phyloP scores from a whole-genome alignment of 2,113 vertebrate species.

The Charadrius vociferus region DNA sequence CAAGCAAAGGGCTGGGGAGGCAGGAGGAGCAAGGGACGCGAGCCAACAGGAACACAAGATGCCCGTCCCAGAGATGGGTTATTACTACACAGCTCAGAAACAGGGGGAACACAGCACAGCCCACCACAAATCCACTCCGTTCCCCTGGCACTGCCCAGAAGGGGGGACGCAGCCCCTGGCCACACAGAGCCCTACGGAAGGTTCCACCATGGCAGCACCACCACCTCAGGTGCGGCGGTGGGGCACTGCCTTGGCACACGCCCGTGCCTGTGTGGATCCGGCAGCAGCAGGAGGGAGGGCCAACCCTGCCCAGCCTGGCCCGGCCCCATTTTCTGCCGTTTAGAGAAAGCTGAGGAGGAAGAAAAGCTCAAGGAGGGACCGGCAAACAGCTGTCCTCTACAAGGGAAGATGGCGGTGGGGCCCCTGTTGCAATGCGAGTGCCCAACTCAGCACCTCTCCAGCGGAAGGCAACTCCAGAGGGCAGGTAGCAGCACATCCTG shows the following conservation, averaged over 20 bases:
- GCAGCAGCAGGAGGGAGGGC: background rate
- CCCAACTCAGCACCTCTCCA: background rate
- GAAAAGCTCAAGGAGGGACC: background rate
- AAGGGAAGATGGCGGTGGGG: background rate
- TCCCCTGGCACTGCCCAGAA: background rate
- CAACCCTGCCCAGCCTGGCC: no score
- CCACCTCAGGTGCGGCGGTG: background rate
- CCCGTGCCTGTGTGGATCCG: background rate
- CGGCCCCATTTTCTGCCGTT: background rate
- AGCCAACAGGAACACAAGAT: background rate
- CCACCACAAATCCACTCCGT: background rate
- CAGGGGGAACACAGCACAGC: background rate
- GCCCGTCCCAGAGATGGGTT: background rate
- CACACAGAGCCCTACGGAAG: background rate
- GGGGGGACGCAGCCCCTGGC: rapidly evolving
- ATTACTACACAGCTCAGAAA: background rate
- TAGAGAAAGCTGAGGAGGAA: background rate
- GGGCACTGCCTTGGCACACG: background rate
- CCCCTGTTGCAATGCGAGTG: no score
- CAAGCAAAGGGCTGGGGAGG: background rate
- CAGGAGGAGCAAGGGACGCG: background rate
- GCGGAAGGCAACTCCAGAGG: background rate
- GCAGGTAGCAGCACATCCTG: background rate
- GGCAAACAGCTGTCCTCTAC: background rate
- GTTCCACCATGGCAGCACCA: background rate